Base-by-base conservation (phyloP, 2,797 vertebrate genomes). In the Tokudaia muenninki region DNA sequence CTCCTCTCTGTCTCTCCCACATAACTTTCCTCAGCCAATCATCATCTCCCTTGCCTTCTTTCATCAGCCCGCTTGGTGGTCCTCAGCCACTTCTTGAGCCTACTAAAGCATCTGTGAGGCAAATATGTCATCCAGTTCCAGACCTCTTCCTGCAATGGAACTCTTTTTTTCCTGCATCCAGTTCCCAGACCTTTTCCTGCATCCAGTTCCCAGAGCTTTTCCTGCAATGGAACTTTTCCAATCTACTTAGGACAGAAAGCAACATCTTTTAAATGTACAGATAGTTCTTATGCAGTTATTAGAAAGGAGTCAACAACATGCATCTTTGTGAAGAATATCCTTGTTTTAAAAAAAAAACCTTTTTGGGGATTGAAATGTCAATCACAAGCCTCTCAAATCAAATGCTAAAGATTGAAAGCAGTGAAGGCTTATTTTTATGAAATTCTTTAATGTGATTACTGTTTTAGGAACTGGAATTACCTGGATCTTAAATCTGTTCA, bases 401-500 rank as follows among this genome's bases (percentile, higher is more conserved):
- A 21, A 29, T 50, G 9, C 65, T 79, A 90, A 90, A 57, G 88
- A 65, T 74, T 75, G 57, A 50, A 75, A 72, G 26, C 9, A 88
- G 19, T 3, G n/a, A 75, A 84, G 72, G 65, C 7, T 75, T 59
- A 87, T 57, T 70, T 87, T 92, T 81, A 52, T 14, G 16, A 19
- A 55, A 9, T 87, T 93, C 37, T 82, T 95, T 6, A 81, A 78
- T 94, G 34, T 7, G 93, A 87, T 88, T 70, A 47, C 12, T 67
- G n/a, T 89, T 90, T 92, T 74, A 78, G 55, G 16, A 41, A 67
- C 61, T 70, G 55, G 88, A n/a, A 12, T 87, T 93, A 37, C 63
- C 47, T 47, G 29, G 22, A 31, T 72, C 55, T 80, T 70, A 72
- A 52, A 91, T n/a, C 41, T 79, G 52, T 12, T 77, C 63, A 80